Conservation (phyloP, 2,113 vertebrate species). For the Phylloscopus whistleri region DNA sequence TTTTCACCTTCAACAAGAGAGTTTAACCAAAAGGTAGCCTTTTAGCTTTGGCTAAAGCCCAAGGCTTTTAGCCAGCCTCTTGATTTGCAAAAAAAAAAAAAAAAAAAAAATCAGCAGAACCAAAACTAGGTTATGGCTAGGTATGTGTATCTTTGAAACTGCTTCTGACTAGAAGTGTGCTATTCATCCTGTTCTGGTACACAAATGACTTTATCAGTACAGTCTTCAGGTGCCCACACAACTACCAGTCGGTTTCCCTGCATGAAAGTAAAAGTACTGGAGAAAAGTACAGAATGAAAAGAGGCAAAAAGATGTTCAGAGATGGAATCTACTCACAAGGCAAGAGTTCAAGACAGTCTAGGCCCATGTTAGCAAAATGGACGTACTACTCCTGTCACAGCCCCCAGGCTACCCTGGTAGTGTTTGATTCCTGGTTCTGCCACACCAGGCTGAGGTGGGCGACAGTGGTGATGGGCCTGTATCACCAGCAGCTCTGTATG, state of each 20-base stretch:
- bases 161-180: not conserved
- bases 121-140: not conserved
- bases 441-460: not conserved
- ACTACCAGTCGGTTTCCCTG: not conserved
- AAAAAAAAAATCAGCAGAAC: not conserved
- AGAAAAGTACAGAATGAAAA: not conserved
- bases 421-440: not conserved
- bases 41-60: not conserved
- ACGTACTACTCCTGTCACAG: not conserved
- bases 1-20: not conserved
- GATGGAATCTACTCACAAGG: not conserved
- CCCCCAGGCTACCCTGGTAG: not conserved
- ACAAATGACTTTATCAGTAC: not conserved
- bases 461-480: not conserved
- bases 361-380: not conserved
- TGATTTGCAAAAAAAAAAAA: not conserved
- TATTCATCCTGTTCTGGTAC: not conserved
- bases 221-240: not conserved
- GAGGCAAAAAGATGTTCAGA: not conserved
- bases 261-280: not conserved
- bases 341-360: not conserved
- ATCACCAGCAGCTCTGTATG: not conserved
- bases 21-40: not conserved
- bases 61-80: not conserved
- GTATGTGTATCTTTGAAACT: not conserved